Evolutionary conservation across 1,140 invertebrate species (phyloP).

Genomic region (Bombus consobrinus): DNA sequence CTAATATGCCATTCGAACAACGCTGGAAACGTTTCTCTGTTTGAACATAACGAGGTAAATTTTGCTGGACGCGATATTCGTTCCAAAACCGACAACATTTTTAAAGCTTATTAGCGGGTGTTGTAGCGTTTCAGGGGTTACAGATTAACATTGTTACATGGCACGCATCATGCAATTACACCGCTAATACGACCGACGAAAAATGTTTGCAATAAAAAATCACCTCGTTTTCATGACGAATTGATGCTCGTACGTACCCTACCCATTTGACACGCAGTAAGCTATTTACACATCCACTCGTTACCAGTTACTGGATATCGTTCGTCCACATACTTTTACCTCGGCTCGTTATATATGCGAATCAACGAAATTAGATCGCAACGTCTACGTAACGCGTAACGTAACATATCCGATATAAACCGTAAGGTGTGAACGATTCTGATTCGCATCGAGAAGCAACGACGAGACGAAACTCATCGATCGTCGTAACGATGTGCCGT

Average conservation of each 20-base stretch:
- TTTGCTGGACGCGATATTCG: neutral
- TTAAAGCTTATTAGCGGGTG: constrained; percentile 34
- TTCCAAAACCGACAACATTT: constrained; percentile 33
- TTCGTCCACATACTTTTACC: neutral
- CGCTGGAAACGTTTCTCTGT: neutral
- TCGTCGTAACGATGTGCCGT: too few relatives aligned
- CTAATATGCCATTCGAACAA: neutral
- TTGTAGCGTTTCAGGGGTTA: neutral
- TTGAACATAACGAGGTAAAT: constrained; percentile 29
- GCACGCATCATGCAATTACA: neutral
- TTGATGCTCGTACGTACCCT: neutral
- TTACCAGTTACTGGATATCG: too few relatives aligned
- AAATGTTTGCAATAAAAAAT: neutral
- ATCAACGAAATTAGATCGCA: too few relatives aligned
- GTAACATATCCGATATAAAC: too few relatives aligned
- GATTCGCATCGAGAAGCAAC: too few relatives aligned
- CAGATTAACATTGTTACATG: constrained; percentile 12
- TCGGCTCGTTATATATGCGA: neutral
- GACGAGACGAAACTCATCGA: too few relatives aligned
- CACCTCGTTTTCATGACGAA: neutral
- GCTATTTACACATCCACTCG: neutral
- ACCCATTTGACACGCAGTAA: too few relatives aligned
- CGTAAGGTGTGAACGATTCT: too few relatives aligned
- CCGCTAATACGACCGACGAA: neutral
- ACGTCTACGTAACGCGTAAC: too few relatives aligned